phyloP scores from a whole-genome alignment of 2,888 invertebrate genomes.

The Trachelus troglodyta region DNA sequence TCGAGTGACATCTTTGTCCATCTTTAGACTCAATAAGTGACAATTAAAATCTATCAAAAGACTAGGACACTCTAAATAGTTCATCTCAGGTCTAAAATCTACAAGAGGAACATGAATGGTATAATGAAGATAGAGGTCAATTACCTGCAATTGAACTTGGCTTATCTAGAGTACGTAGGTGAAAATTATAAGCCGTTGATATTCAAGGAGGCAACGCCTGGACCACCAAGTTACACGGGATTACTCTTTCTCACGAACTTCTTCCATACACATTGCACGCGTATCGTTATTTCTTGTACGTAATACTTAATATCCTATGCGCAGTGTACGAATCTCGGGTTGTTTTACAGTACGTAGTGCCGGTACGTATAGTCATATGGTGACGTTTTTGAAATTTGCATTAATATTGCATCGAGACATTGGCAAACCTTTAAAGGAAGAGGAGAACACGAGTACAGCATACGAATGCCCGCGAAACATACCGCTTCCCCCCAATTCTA shows the following conservation, averaged over 20 bases:
- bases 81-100: neutral
- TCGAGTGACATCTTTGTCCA: neutral
- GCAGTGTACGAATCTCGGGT: neutral
- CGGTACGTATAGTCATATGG: neutral
- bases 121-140: neutral
- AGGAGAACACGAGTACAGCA: neutral
- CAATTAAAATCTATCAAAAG: neutral
- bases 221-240: neutral
- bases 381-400: conserved; percentile 30
- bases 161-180: neutral
- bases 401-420: conserved; percentile 30
- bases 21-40: neutral
- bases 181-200: neutral
- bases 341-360: neutral
- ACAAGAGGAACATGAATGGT: neutral
- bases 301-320: neutral
- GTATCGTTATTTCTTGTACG: neutral
- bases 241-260: neutral
- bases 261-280: neutral
- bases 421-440: neutral
- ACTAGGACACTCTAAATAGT: neutral
- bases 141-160: neutral
- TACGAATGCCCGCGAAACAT: neutral
- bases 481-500: neutral
- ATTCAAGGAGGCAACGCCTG: neutral